Percentiles rank a stretch among this genome's conserved stretches.
phyloP scores from a whole-genome alignment of 2,113 vertebrate genomes.

The Marcusenius ussheri region DNA sequence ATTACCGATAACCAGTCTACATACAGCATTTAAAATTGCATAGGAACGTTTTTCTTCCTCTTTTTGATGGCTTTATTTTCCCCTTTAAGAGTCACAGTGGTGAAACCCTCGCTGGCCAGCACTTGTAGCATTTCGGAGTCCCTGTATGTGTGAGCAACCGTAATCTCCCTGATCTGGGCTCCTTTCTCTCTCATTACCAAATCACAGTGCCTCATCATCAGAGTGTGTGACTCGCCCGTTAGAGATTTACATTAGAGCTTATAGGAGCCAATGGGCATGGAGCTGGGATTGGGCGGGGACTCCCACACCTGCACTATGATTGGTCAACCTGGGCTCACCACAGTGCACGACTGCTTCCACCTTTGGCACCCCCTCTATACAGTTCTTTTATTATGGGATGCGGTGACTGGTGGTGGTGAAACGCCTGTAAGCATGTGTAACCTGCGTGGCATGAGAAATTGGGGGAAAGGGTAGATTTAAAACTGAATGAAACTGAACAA shows the following conservation, averaged over 20 bases:
- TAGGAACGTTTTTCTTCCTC: constrained; percentile 15
- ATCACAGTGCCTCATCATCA: constrained; percentile 20
- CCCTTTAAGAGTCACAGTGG: not conserved
- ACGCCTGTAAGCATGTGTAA: constrained; percentile 23
- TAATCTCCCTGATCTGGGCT: not conserved
- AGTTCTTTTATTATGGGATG: constrained; percentile 3
- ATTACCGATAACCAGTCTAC: not conserved
- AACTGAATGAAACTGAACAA: constrained; percentile 37
- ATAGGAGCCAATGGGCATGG: not conserved
- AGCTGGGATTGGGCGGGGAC: not conserved
- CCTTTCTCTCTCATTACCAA: constrained; percentile 4
- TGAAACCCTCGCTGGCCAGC: not conserved
- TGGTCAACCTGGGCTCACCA: constrained; percentile 5
- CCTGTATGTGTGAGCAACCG: not conserved
- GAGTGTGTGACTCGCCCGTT: not conserved
- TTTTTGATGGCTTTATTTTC: constrained; percentile 5
- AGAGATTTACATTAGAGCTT: not conserved
- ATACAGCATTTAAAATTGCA: constrained; percentile 15
- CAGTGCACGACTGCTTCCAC: not conserved
- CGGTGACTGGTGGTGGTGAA: not conserved
- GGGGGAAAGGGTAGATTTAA: constrained; percentile 24
- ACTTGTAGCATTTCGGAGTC: not conserved
- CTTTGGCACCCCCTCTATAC: not conserved
- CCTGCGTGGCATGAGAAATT: constrained; percentile 24
- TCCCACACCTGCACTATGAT: not conserved